Base-by-base conservation (phyloP, 2,113 vertebrate genomes). In the Rynchops niger region DNA sequence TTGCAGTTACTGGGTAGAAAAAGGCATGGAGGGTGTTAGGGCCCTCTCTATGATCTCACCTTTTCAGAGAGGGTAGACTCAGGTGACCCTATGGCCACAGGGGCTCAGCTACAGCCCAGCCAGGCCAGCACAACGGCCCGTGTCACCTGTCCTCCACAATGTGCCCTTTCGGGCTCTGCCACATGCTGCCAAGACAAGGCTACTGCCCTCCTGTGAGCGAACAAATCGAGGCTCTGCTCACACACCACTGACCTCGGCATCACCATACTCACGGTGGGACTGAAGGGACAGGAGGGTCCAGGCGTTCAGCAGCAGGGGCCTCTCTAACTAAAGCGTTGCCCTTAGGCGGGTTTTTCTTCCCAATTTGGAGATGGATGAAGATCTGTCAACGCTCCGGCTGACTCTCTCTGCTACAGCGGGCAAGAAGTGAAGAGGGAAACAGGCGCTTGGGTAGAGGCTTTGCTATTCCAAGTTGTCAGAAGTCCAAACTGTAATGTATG, bases 161-260 rank as follows among this genome's bases (percentile, higher is more conserved):
- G 8, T 30, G 52, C 34, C 62, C 52, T 62, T 82, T 30, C 2
- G 34, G 36, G 47, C 66, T 76, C 78, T 70, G 36, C 26, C 66
- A 43, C 5, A 7, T 8, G 22, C 77, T 81, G 53, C 47, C 92
- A 38, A 38, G 71, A 45, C 42, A 62, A 53, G 59, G 45, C 36
- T 20, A 15, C 45, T n/a, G 40, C 32, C 38, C 36, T 70, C 34
- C 26, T 10, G 0, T 0, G 1, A 56, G 74, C 0, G 0, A 88
- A 38, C 36, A 56, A 69, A 32, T 15, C 7, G 1, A 40, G 61
- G 50, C 55, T 17, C 36, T 36, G 66, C 70, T 88, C 52, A 13
- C 34, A 45, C 0, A 0, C 15, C 71, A 29, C 52, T 12, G 6
- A 43, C 58, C 47, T 58, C 6, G 0, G 45, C 79, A 26, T 22